Evolutionary conservation across 2,113 vertebrate genomes (phyloP).

Genomic region (Craseonycteris thonglongyai): DNA sequence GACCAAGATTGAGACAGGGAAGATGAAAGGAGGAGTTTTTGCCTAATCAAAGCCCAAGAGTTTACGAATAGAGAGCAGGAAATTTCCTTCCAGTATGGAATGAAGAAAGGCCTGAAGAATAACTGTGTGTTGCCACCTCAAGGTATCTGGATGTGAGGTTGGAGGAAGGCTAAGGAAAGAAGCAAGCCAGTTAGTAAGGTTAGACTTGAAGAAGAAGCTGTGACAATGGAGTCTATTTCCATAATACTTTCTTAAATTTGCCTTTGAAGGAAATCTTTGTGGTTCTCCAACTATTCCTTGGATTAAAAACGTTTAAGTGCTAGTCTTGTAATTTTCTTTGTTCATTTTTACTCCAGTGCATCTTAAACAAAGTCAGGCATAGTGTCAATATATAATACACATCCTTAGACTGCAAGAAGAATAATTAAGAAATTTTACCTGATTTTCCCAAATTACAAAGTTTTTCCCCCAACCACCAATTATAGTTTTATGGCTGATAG

Average conservation of each 20-base stretch:
- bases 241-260: no score
- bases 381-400: not conserved
- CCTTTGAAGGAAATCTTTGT: no score
- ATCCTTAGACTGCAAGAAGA: not conserved
- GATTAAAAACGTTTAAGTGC: not conserved
- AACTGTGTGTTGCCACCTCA: no score
- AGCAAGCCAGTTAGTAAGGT: not conserved
- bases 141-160: not conserved
- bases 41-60: not conserved
- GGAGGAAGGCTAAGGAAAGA: not conserved
- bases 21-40: no score
- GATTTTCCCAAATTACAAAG: not conserved
- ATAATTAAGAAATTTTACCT: not conserved
- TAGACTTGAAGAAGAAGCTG: not conserved
- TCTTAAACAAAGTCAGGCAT: not conserved
- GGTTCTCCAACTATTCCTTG: not conserved
- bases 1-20: not conserved
- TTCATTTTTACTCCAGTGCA: not conserved
- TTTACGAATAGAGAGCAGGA: not conserved
- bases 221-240: no score
- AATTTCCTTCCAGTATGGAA: not conserved
- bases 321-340: not conserved
- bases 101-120: not conserved
- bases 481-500: not conserved
- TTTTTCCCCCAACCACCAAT: not conserved